These are phyloP conservation scores for Ariopsis seemanni DNA, from an alignment of 2,113 vertebrate genomes.

Conservation along the genomic window DNA sequence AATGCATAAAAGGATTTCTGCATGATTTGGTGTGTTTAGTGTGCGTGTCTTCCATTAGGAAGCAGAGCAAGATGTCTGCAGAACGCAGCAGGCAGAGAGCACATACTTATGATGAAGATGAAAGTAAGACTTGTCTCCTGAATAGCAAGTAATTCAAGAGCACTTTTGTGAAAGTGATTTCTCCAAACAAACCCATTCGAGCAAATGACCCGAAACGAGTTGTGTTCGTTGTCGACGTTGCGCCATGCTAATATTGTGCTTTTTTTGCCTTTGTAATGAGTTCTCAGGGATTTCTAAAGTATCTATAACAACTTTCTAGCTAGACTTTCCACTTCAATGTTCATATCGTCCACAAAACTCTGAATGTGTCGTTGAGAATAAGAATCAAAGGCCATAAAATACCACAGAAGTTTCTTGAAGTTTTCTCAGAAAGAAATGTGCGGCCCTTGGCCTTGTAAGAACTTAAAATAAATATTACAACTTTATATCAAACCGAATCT, in stretches of 20 bases:
- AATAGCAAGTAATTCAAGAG: slow-evolving; percentile 21
- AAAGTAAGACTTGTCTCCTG: slow-evolving; percentile 40
- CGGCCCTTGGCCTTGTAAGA: slow-evolving; percentile 63
- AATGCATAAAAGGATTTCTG: slow-evolving; percentile 53
- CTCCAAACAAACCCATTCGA: slow-evolving; percentile 38
- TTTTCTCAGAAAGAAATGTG: slow-evolving; percentile 64
- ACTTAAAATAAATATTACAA: slow-evolving; percentile 53
- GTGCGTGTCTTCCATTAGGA: slow-evolving; percentile 42
- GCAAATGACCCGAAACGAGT: slow-evolving; percentile 26
- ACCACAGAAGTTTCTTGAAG: slow-evolving; percentile 58
- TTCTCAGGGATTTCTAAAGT: slow-evolving; percentile 1
- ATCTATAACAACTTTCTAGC: slow-evolving; percentile 1
- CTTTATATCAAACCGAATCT: background rate
- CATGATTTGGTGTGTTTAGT: slow-evolving; percentile 42
- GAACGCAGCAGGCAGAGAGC: slow-evolving; percentile 42
- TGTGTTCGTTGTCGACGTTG: background rate
- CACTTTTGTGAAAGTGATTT: slow-evolving; percentile 33
- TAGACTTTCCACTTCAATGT: slow-evolving; percentile 16
- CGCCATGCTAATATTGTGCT: slow-evolving; percentile 2
- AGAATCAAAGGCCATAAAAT: slow-evolving; percentile 44
- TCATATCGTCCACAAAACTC: background rate
- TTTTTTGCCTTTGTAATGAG: background rate
- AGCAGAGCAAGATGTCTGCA: slow-evolving; percentile 43
- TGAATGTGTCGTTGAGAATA: background rate
- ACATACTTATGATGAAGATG: slow-evolving; percentile 34